Evolutionary conservation across 2,797 vertebrate genomes (phyloP).

Genomic region (Eulemur mongoz): DNA sequence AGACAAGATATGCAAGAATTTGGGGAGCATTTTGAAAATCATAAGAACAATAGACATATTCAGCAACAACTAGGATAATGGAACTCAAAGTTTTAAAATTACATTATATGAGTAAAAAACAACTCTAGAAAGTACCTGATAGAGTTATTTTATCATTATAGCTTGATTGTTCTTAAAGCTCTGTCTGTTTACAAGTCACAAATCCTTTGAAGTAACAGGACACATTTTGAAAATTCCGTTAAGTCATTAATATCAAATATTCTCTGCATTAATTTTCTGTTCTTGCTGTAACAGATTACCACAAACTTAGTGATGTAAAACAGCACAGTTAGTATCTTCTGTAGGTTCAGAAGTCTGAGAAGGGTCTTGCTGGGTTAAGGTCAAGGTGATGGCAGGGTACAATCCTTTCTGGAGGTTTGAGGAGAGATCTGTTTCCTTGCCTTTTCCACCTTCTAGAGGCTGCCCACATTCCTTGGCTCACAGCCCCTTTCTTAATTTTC

Average conservation of each 20-base stretch:
- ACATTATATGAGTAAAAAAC: background rate
- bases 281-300: background rate
- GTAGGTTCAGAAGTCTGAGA: background rate
- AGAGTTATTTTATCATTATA: background rate
- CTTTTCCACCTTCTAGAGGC: background rate
- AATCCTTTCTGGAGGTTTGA: background rate
- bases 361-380: background rate
- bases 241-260: background rate
- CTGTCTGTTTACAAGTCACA: constrained; percentile 19
- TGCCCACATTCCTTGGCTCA: background rate
- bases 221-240: background rate
- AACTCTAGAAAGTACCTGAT: background rate
- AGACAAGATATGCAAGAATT: background rate
- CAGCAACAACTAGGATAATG: background rate
- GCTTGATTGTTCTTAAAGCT: constrained; percentile 1
- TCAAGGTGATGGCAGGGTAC: background rate
- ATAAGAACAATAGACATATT: background rate
- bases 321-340: background rate
- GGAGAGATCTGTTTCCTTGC: background rate
- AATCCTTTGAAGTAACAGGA: background rate
- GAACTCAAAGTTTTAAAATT: constrained; percentile 12
- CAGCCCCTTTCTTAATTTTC: background rate
- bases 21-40: background rate
- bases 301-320: background rate
- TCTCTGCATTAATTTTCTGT: background rate